A percentile compares a stretch with the other conserved stretches of the same genome.
These are phyloP conservation scores for Carposina sasakii DNA, from an alignment of 1,140 invertebrate species.

Conservation along the genomic window DNA sequence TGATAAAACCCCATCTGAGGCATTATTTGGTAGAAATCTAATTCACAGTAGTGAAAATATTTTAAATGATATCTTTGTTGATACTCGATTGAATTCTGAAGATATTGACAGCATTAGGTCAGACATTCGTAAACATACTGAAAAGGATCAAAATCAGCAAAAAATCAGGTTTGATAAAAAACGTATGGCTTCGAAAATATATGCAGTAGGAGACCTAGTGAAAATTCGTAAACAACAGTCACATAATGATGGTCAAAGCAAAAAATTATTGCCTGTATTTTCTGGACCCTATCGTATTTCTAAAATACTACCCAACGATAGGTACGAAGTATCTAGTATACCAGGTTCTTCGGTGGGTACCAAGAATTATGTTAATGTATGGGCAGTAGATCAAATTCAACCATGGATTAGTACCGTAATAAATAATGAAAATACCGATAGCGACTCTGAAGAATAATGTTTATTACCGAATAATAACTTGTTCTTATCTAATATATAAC, in stretches of 20 bases:
- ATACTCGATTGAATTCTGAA: no score
- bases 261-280: constrained; percentile 3
- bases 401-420: no score
- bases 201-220: neutral
- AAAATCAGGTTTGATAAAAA: neutral
- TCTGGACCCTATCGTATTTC: constrained; percentile 5
- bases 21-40: constrained; percentile 1
- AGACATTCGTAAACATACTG: no score
- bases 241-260: constrained; percentile 8
- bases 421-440: no score
- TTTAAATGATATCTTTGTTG: neutral
- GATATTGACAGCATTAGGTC: no score
- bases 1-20: constrained; percentile 1
- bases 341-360: no score
- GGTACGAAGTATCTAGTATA: neutral
- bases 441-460: no score
- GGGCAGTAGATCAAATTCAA: no score
- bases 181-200: neutral
- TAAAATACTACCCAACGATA: constrained; percentile 6
- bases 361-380: no score
- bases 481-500: no score
- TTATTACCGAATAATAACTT: no score
- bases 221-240: constrained; percentile 1
- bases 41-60: neutral
- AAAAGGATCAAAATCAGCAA: constrained; percentile 2